Percentiles rank a stretch among this genome's conserved stretches.
These are phyloP conservation scores for Enteromius thamalakanensis DNA, from an alignment of 2,797 vertebrate species.

Conservation along the genomic window DNA sequence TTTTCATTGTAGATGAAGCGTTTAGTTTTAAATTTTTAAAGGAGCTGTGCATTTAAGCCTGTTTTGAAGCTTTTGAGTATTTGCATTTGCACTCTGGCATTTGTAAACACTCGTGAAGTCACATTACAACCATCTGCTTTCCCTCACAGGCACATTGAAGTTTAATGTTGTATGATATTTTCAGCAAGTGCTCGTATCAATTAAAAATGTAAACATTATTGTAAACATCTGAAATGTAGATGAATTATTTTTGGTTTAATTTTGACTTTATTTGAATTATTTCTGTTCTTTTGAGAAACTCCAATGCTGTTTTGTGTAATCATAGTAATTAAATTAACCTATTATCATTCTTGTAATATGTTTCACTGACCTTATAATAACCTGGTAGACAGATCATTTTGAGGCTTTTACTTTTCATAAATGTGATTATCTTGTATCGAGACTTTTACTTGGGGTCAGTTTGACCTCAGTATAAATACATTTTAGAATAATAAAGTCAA, in stretches of 20 bases:
- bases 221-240: neutral
- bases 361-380: neutral
- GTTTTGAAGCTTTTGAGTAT: neutral
- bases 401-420: neutral
- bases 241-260: neutral
- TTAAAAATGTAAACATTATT: neutral
- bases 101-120: slow-evolving; percentile 5
- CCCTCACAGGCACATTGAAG: neutral
- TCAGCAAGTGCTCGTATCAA: neutral
- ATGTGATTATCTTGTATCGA: slow-evolving; percentile 17
- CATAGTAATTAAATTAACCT: neutral
- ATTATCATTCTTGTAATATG: neutral
- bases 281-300: neutral
- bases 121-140: neutral
- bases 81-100: slow-evolving; percentile 22
- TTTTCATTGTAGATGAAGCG: neutral
- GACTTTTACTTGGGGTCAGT: neutral
- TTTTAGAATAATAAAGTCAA: slow-evolving; percentile 2
- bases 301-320: neutral
- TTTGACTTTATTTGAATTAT: neutral
- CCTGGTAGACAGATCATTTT: neutral
- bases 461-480: neutral
- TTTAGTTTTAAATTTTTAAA: neutral
- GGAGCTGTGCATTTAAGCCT: neutral
- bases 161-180: neutral